Percentiles rank a stretch among this genome's conserved stretches.
Conservation (phyloP, 2,113 vertebrate genomes). For the Polypterus bichir region DNA sequence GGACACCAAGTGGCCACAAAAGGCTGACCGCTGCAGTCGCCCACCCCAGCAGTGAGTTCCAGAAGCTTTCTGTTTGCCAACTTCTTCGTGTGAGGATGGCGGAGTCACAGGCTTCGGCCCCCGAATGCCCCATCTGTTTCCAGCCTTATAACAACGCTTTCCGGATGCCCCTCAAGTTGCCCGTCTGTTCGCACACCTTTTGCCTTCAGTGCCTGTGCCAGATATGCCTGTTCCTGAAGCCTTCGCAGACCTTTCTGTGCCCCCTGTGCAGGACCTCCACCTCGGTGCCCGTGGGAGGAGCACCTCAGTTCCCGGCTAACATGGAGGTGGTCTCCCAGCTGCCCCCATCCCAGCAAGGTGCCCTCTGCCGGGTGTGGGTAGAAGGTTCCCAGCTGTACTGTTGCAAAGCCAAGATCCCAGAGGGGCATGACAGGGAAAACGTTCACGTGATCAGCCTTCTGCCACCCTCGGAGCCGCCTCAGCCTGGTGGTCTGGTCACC, state of each 20-base stretch:
- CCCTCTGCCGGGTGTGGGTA: constrained; percentile 17
- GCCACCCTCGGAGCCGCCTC: neutral
- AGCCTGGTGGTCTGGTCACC: neutral
- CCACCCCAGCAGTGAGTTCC: too few species aligned
- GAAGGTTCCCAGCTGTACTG: constrained; percentile 23
- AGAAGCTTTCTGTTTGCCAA: neutral
- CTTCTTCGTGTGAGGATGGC: neutral
- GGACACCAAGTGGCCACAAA: too few species aligned
- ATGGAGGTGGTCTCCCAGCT: constrained; percentile 18
- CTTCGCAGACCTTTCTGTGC: constrained; percentile 14
- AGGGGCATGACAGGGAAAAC: too few species aligned
- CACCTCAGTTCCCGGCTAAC: constrained; percentile 18
- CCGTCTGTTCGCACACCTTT: constrained; percentile 25
- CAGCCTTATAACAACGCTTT: constrained; percentile 19
- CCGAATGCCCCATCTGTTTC: constrained; percentile 26
- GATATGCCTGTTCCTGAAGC: constrained; percentile 21
- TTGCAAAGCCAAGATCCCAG: too few species aligned
- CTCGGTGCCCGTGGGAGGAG: constrained; percentile 11
- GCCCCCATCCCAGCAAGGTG: constrained; percentile 12
- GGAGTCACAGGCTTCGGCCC: too few species aligned
- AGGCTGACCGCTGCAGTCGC: too few species aligned
- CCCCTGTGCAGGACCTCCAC: constrained; percentile 17
- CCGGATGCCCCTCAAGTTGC: constrained; percentile 12
- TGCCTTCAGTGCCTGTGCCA: constrained; percentile 26
- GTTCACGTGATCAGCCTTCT: too few species aligned